Percentiles rank a stretch among this genome's conserved stretches.
Conservation (phyloP, 2,888 invertebrate genomes). For the Caenorhabditis drosophilae region DNA sequence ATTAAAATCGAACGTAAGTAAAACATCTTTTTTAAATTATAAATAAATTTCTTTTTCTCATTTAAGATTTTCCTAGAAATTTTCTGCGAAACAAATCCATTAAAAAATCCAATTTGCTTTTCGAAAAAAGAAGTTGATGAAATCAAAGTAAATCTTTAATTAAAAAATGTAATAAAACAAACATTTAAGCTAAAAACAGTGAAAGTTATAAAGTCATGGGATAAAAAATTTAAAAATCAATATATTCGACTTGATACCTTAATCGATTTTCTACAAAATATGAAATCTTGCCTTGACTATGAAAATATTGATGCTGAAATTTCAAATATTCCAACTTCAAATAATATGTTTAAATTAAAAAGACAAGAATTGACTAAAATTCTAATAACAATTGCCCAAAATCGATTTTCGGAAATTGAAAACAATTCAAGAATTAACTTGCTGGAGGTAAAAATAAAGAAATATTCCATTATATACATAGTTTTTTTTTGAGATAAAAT, state of each 20-base stretch:
- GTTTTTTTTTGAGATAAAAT: no score
- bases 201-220: background rate
- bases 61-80: constrained; percentile 34
- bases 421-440: no score
- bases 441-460: no score
- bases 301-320: background rate
- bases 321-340: background rate
- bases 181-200: background rate
- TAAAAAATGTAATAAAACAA: no score
- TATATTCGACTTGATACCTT: background rate
- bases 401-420: no score
- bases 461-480: no score
- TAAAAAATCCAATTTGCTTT: constrained; percentile 54
- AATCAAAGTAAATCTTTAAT: constrained; percentile 46
- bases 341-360: no score
- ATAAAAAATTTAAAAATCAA: constrained; percentile 44
- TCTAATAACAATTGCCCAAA: no score
- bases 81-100: constrained; percentile 5
- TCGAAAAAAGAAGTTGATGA: constrained; percentile 42
- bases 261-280: background rate
- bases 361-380: no score
- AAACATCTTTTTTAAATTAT: no score
- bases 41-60: no score
- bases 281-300: background rate
- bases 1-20: constrained; percentile 44